Percentiles rank a stretch among this genome's conserved stretches.
These are phyloP conservation scores for Drosophila hamatofila DNA, from an alignment of 2,888 invertebrate genomes.

Conservation along the genomic window DNA sequence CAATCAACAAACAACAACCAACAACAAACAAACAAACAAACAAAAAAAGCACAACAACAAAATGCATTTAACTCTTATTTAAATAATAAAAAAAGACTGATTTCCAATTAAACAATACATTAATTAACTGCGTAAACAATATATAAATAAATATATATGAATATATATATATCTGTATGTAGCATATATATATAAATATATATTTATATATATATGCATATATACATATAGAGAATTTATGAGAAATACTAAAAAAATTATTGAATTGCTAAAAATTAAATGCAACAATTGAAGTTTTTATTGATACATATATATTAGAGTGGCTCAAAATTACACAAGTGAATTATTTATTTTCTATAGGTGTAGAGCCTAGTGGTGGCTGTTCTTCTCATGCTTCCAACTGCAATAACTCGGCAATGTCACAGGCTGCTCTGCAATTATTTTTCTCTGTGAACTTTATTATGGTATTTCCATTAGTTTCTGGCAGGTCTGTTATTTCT, in stretches of 20 bases:
- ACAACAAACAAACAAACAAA: no score
- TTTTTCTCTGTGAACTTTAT: no score
- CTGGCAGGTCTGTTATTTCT: no score
- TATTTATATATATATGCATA: conserved; percentile 40
- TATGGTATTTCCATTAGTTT: no score
- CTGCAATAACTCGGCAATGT: no score
- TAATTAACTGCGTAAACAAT: conserved; percentile 70
- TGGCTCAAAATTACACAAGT: not conserved
- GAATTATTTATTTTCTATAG: no score
- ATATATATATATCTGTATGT: conserved; percentile 41
- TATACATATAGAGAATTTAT: conserved; percentile 70
- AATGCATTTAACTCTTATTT: conserved; percentile 81
- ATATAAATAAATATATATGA: conserved; percentile 45
- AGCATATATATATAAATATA: conserved; percentile 27
- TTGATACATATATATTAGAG: not conserved
- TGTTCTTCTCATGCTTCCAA: no score
- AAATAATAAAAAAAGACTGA: conserved; percentile 85
- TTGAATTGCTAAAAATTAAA: conserved; percentile 73
- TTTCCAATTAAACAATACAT: conserved; percentile 84
- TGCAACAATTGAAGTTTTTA: not conserved
- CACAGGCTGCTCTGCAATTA: no score
- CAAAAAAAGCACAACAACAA: conserved; percentile 62
- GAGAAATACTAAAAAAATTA: conserved; percentile 77
- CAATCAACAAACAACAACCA: conserved; percentile 22
- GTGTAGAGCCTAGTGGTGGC: no score